Conservation (phyloP, 2,888 invertebrate genomes). For the Tinea trinotella region DNA sequence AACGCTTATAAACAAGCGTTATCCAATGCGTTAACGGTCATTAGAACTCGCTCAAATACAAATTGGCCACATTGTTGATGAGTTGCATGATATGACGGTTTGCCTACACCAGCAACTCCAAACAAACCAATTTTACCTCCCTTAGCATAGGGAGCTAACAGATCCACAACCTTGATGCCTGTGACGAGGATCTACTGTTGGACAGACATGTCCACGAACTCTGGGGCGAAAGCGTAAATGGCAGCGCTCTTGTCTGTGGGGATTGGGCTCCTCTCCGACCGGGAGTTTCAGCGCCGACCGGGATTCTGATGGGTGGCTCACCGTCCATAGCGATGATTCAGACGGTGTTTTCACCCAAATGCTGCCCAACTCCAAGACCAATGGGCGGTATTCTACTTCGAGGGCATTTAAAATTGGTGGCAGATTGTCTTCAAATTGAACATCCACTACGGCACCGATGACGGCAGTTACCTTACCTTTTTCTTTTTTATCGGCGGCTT, state of each 20-base stretch:
- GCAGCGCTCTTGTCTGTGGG: conserved; percentile 81
- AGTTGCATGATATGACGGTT: conserved; percentile 97
- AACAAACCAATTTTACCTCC: conserved; percentile 96
- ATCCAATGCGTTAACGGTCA: too few relatives aligned
- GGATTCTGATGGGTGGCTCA: conserved; percentile 91
- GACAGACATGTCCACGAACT: conserved; percentile 93
- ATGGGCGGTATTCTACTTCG: conserved; percentile 89
- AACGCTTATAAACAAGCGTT: too few relatives aligned
- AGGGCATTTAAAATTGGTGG: conserved; percentile 96
- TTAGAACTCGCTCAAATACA: too few relatives aligned
- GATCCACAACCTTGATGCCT: conserved; percentile 95
- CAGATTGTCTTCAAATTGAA: conserved; percentile 93
- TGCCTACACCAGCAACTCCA: conserved; percentile 96
- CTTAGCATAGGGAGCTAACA: conserved; percentile 93
- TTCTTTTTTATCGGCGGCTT: conserved; percentile 39
- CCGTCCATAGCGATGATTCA: conserved; percentile 95
- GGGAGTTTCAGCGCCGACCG: conserved; percentile 94
- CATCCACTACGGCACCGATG: conserved; percentile 98
- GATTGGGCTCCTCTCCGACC: conserved; percentile 93
- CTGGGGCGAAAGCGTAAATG: conserved; percentile 93
- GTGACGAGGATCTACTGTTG: conserved; percentile 93
- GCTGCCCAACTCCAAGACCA: conserved; percentile 87
- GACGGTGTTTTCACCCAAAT: conserved; percentile 92
- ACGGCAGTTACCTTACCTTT: conserved; percentile 90
- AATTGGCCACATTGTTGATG: conserved; percentile 97